Evolutionary conservation across 1,140 invertebrate genomes (phyloP).

Genomic region (Nebria ingens): DNA sequence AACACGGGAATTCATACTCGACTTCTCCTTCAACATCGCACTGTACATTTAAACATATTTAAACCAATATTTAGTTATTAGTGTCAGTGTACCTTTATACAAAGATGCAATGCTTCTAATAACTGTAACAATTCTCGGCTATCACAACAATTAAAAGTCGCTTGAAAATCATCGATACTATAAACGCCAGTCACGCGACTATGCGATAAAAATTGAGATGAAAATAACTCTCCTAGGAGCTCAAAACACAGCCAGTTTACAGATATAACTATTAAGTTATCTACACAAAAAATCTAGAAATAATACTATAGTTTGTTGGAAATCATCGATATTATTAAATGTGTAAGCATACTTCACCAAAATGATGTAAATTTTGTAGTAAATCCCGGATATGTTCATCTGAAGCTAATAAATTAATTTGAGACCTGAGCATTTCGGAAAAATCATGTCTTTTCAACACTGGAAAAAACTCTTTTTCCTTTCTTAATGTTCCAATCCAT

Average conservation of each 20-base stretch:
- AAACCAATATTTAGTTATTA: background rate
- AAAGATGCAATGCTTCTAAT: slow-evolving; percentile 59
- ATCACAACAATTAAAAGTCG: slow-evolving; percentile 62
- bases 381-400: slow-evolving; percentile 57
- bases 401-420: slow-evolving; percentile 59
- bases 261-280: slow-evolving; percentile 61
- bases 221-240: slow-evolving; percentile 57
- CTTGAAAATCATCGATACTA: slow-evolving; percentile 67
- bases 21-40: slow-evolving; percentile 62
- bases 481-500: slow-evolving; percentile 44
- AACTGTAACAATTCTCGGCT: slow-evolving; percentile 57
- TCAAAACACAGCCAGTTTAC: slow-evolving; percentile 65
- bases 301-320: background rate
- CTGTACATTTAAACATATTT: slow-evolving; percentile 26
- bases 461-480: slow-evolving; percentile 46
- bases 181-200: slow-evolving; percentile 66
- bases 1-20: slow-evolving; percentile 74
- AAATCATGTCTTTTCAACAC: slow-evolving; percentile 58
- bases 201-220: slow-evolving; percentile 45
- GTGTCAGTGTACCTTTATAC: slow-evolving; percentile 45
- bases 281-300: slow-evolving; percentile 34
- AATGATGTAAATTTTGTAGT: slow-evolving; percentile 55
- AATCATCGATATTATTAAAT: slow-evolving; percentile 4
- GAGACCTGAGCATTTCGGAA: slow-evolving; percentile 45
- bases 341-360: slow-evolving; percentile 48